Evolutionary conservation across 1,140 invertebrate species (phyloP), one percentile per base, ranked within the genome.

Genomic region (Drosophila burlai): DNA sequence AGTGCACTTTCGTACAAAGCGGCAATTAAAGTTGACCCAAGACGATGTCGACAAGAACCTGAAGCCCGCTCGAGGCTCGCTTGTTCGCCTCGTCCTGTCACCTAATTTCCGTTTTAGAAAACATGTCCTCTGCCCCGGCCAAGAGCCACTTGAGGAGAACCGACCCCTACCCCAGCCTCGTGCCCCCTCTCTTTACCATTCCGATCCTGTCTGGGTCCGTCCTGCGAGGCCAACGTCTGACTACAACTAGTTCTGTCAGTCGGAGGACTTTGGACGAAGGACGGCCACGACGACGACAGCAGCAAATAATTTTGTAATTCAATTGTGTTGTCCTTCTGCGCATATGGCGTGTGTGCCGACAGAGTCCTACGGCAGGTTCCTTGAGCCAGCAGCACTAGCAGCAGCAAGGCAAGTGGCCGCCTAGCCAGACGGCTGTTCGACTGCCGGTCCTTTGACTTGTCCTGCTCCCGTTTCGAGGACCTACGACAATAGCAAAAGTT

Each of bases 41-140:
- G 85, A 76, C 76, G 71, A 63, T 74, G 78, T 78, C 61, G 80
- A 67, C 65, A 69, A 71, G 60, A 78, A 71, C 64, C 60, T 68
- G 66, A 81, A 75, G 62, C 49, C 68, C 74, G 57, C 58, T 52
- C 59, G 66, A 63, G 66, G 72, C 76, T 80, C 62, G 45, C 49
- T 58, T 58, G 50, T 71, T 58, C 83, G 74, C 64, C 74, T 81
- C 81, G 60, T 83, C 75, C 85, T 90, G 85, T 90, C 85, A 90
- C 85, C 85, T 91, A 90, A 90, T 90, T 90, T 90, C 85, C 85
- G 85, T 90, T 90, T 82, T 85, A 71, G 79, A 71, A 72, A 85
- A 90, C 85, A 85, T 74, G 85, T 90, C 81, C 79, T 80, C 36
- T 69, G 66, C 46, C 67, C 78, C 52, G 29, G 34, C 60, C 65